A percentile compares a stretch with the other conserved stretches of the same genome.
Conservation (phyloP, 2,888 invertebrate species). For the Uropetala carovei region DNA sequence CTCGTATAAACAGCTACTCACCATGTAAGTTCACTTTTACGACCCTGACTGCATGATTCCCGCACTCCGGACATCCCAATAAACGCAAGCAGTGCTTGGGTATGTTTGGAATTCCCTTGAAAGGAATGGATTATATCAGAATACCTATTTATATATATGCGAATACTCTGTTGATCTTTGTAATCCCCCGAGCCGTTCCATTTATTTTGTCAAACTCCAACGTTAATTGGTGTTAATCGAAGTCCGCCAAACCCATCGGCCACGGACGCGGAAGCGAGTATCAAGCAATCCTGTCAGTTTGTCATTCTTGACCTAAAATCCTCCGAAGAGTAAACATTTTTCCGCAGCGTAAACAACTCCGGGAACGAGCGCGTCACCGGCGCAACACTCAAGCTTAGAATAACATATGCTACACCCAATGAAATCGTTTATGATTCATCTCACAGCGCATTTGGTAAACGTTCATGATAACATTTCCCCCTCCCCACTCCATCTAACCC, state of each 20-base stretch:
- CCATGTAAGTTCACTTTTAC: too few relatives aligned
- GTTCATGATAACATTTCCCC: background rate
- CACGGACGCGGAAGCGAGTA: background rate
- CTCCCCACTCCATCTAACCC: background rate
- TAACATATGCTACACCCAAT: background rate
- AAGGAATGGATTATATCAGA: too few relatives aligned
- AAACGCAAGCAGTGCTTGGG: too few relatives aligned
- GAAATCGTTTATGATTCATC: background rate
- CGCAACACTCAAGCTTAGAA: background rate
- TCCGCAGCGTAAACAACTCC: background rate
- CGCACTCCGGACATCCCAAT: too few relatives aligned
- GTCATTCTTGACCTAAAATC: slow-evolving; percentile 3
- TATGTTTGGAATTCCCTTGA: too few relatives aligned
- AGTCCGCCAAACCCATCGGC: background rate
- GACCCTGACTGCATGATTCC: too few relatives aligned
- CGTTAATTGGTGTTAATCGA: background rate
- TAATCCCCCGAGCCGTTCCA: background rate
- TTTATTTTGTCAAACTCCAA: background rate
- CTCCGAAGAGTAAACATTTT: slow-evolving; percentile 11
- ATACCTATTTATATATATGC: too few relatives aligned
- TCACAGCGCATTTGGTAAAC: background rate
- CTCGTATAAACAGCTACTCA: too few relatives aligned
- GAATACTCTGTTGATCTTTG: background rate
- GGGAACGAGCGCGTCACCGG: background rate
- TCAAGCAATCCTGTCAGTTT: background rate